Evolutionary conservation across 2,797 vertebrate species (phyloP).

Genomic region (Erethizon dorsatum): DNA sequence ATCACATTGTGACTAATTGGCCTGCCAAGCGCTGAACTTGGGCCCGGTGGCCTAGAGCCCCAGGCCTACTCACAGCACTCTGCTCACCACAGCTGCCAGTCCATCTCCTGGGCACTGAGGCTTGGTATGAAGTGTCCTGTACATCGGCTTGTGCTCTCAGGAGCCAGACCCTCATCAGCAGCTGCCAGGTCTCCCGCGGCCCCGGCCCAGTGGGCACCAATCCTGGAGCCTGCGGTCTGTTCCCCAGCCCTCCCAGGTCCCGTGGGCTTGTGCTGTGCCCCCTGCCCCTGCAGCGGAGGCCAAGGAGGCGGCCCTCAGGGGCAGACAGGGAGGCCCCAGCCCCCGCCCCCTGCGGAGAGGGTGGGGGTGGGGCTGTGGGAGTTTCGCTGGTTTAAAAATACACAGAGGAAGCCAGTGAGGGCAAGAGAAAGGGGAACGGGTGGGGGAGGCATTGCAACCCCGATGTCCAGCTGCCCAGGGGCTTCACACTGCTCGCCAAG

Average conservation of each 20-base stretch:
- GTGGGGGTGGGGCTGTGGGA: slow-evolving; percentile 81
- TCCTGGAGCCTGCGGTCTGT: slow-evolving; percentile 78
- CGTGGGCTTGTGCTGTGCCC: slow-evolving; percentile 66
- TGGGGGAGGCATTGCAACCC: slow-evolving; percentile 41
- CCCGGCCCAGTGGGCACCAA: slow-evolving; percentile 68
- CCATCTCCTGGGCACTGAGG: neutral
- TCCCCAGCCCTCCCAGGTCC: slow-evolving; percentile 65
- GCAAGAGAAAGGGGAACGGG: slow-evolving; percentile 87
- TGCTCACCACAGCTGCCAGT: neutral
- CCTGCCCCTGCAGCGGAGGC: slow-evolving; percentile 21
- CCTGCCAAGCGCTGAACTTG: neutral
- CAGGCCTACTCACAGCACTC: neutral
- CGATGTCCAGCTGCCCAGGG: neutral
- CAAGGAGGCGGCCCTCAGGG: slow-evolving; percentile 58
- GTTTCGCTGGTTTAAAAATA: slow-evolving; percentile 86
- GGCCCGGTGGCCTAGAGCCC: neutral
- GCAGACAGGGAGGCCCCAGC: slow-evolving; percentile 67
- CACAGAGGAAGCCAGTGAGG: slow-evolving; percentile 86
- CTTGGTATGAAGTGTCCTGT: neutral
- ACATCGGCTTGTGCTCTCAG: neutral
- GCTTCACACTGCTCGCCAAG: neutral
- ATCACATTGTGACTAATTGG: neutral
- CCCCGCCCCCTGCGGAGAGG: slow-evolving; percentile 75
- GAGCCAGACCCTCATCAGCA: slow-evolving; percentile 51
- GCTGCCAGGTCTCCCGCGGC: slow-evolving; percentile 52